Evolutionary conservation across 2,113 vertebrate species (phyloP), one percentile per base, ranked within the genome.

Genomic region (Pluvianellus socialis): DNA sequence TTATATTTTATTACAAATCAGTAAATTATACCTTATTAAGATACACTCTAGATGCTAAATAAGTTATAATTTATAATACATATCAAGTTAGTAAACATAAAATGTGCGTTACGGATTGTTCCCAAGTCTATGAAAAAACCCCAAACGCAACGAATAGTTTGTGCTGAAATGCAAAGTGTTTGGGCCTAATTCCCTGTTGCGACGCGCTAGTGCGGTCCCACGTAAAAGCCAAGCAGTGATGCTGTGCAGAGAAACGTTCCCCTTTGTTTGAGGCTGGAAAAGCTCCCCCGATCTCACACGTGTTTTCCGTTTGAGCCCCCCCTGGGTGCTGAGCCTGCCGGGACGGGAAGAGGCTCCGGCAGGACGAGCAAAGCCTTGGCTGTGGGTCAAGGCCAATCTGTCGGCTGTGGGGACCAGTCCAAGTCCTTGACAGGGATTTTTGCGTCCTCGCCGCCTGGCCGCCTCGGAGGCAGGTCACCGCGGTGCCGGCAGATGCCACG

Each of bases 181-280:
- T 30, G 49, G 47, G 40, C 33, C 70, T 26, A 3, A 27, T 55
- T 19, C 77, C 65, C 47, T 63, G 26, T 11, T 32, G 19, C 23
- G 50, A 12, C 7, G 1, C 4, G 0, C 18, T 3, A 3, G 17
- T 6, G 59, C 14, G 53, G 30, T 5, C 71, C 63, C 1, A 0
- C 3, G 20, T 21, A 21, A 47, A 33, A 23, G 13, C 47, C 56
- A 3, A 79, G 20, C 66, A 30, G 28, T 1, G 32, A 16, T 50
- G 65, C 68, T 62, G 50, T 7, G 45, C n/a, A 40, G 52, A 58
- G 35, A 14, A 49, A 3, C 17, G 6, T 20, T 63, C 18, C 5
- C 11, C 35, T 73, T 40, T 26, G 63, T 52, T 2, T 9, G 59
- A 1, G 8, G 50, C 59, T 32, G 20, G 7, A 45, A 7, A 8